Percentiles rank a stretch among this genome's conserved stretches.
phyloP scores from a whole-genome alignment of 2,797 vertebrate species.

The Hafferia zeledoni region DNA sequence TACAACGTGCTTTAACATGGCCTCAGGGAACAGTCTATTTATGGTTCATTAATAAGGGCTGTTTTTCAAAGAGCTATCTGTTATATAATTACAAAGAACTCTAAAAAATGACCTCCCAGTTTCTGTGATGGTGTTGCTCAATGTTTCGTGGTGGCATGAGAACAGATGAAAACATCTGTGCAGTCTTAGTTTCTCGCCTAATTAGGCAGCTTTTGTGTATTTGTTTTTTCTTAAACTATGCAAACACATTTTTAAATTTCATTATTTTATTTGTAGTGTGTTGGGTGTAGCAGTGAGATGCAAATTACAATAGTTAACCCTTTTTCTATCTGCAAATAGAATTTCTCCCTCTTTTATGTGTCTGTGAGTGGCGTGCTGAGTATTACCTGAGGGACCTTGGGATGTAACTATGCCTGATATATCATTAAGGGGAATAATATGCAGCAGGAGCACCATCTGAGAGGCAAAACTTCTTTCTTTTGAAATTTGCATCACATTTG shows the following conservation, averaged over 20 bases:
- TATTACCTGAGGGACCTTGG: not conserved
- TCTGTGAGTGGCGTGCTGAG: not conserved
- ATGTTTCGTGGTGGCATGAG: not conserved
- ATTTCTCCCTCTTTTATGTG: not conserved
- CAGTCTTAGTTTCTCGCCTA: not conserved
- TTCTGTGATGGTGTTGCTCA: not conserved
- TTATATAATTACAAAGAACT: conserved; percentile 63
- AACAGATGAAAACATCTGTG: conserved; percentile 12
- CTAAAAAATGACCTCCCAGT: not conserved
- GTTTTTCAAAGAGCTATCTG: conserved; percentile 47
- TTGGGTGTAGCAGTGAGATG: not conserved
- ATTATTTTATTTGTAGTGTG: not conserved
- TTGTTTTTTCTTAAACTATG: conserved; percentile 49
- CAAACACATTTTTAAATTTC: not conserved
- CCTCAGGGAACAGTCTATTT: conserved; percentile 40
- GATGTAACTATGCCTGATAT: not conserved
- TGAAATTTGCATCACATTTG: not conserved
- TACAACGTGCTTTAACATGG: not conserved
- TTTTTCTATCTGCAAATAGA: not conserved
- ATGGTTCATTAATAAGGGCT: conserved; percentile 65
- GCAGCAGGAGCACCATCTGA: not conserved
- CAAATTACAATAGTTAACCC: not conserved
- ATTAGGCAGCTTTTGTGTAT: conserved; percentile 9
- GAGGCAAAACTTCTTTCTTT: not conserved
- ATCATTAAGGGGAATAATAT: not conserved